Base-by-base conservation (phyloP, 1,140 invertebrate genomes). In the Caerostris extrusa region DNA sequence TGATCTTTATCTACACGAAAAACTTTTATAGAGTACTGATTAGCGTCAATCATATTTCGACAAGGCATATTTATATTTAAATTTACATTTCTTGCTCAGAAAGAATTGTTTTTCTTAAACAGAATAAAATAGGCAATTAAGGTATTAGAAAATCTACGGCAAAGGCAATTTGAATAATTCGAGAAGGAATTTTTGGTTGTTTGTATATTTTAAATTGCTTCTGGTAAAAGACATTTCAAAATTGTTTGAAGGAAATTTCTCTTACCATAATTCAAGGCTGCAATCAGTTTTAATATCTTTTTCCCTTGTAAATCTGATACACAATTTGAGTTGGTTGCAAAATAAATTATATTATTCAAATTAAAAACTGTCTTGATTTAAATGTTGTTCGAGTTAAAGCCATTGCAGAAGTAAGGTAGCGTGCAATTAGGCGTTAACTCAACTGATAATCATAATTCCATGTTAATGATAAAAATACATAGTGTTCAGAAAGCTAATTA, bases 1-100 rank as follows among this genome's bases (percentile, higher is more conserved):
- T 71, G 64, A 90, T 90, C 55, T 69, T 90, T 90, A 90, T 90
- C 87, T 90, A 5, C n/a, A 14, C 50, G 10, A n/a, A 19, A 12
- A 57, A 71, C 17, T 71, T 69, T 56, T 61, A 57, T 69, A 64
- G 17, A 7, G 6, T n/a, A 69, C 56, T 71, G 64, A 90, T 90
- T 55, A 57, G 61, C 56, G 64, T 71, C 87, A 19, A 71, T 90
- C 87, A 90, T 56, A 10, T 8, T 90, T n/a, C 7, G 2, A 77
- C 53, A 19, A 17, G 19, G 19, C 50, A 56, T 85, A 17, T 34
- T 57, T 85, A 57, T 56, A 58, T 85, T 85, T 85, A 85, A 85
- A 56, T 58, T 57, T 53, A 53, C 10, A 5, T 12, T 10, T 2
- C 61, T 50, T 14, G 10, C 34, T 77, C n/a, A 12, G 71, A 50